Evolutionary conservation across 2,888 invertebrate genomes (phyloP).

Genomic region (Heliconius hortense): DNA sequence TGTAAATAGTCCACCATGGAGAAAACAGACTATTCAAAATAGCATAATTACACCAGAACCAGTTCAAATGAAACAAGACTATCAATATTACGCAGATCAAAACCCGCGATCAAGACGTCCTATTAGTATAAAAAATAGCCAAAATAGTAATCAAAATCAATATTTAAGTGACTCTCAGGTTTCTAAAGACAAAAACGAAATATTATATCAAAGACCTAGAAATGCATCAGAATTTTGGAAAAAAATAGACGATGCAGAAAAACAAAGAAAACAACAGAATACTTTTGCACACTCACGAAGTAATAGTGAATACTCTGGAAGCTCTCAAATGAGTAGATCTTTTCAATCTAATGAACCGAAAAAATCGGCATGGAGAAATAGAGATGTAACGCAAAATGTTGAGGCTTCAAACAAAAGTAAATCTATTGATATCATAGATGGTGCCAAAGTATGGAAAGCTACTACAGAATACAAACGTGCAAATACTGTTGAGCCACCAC

Average conservation of each 20-base stretch:
- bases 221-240: slow-evolving; percentile 85
- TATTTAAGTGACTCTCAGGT: slow-evolving; percentile 79
- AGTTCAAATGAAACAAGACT: slow-evolving; percentile 74
- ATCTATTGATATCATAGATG: slow-evolving; percentile 55
- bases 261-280: slow-evolving; percentile 64
- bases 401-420: slow-evolving; percentile 65
- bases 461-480: slow-evolving; percentile 76
- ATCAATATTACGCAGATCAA: slow-evolving; percentile 87
- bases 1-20: slow-evolving; percentile 70
- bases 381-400: slow-evolving; percentile 51
- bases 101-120: slow-evolving; percentile 88
- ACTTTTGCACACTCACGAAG: slow-evolving; percentile 64
- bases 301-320: slow-evolving; percentile 67
- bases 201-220: slow-evolving; percentile 66
- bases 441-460: slow-evolving; percentile 75
- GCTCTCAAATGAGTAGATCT: slow-evolving; percentile 53
- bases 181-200: slow-evolving; percentile 60
- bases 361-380: slow-evolving; percentile 39
- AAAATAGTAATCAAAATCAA: slow-evolving; percentile 69
- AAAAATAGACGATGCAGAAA: slow-evolving; percentile 81
- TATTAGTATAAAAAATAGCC: slow-evolving; percentile 84
- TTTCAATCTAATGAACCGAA: slow-evolving; percentile 39
- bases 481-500: slow-evolving; percentile 65
- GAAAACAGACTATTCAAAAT: slow-evolving; percentile 60
- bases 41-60: slow-evolving; percentile 68